Base-by-base conservation (phyloP, 1,140 invertebrate species). In the Galendromus occidentalis region DNA sequence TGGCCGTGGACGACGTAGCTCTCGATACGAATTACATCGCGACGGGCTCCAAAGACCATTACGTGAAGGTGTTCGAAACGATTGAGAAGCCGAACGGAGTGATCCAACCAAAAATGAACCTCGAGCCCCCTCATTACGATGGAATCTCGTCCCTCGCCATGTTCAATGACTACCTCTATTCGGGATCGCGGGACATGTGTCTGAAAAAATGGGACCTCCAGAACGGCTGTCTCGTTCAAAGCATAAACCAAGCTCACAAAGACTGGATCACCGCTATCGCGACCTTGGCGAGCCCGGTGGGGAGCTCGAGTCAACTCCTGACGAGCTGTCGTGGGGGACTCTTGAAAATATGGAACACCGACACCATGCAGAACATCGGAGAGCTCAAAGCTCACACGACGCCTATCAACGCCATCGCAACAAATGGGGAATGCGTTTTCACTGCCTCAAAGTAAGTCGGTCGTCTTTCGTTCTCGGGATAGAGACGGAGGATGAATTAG, bases 121-220 rank as follows among this genome's bases (percentile, higher is more conserved):
- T 93, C 9, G 82, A 86, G 66, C 89, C 88, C 7, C 89, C 89
- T 17, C 89, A 93, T 77, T 93, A 91, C 74, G 89, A 93, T 73
- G 89, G 89, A 9, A 86, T 91, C 44, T 84, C 91, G 73, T 85
- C 84, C 55, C 78, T 91, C 33, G 81, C 83, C n/a, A 77, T 87
- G 42, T 70, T 74, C 47, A 82, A 80, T 20, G 75, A 80, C 63
- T 80, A 78, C 2, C 76, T 91, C 14, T 91, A 89, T 77, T 88
- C 85, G 73, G 88, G 87, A 64, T 90, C 87, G 0, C 75, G 89
- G 29, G 89, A 92, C 74, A 86, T 83, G 75, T 88, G 86, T 73
- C 86, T 92, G 71, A 91, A 91, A 77, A 85, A 87, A 72, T 92
- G 88, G 88, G 82, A 86, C 71, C 76, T 91, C 7, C 73, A 77